Evolutionary conservation across 2,888 invertebrate genomes (phyloP).

Genomic region (Ophion slaviceki): DNA sequence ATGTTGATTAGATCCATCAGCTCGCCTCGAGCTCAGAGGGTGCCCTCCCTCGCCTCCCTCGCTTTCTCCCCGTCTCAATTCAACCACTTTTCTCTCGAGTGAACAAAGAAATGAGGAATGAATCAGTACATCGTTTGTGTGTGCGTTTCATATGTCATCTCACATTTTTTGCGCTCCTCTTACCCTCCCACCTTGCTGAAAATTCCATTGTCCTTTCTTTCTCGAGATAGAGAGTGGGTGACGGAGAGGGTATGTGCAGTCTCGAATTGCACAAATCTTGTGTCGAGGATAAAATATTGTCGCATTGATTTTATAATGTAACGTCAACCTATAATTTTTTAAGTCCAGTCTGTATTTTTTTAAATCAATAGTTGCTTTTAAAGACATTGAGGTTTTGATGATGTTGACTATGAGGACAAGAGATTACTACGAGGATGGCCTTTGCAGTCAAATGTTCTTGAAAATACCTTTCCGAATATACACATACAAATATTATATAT

Average conservation of each 20-base stretch:
- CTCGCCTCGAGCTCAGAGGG: conserved; percentile 43
- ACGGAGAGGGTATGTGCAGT: neutral
- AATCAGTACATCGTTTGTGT: conserved; percentile 51
- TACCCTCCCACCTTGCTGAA: no score
- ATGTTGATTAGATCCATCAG: conserved; percentile 84
- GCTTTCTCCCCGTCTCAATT: conserved; percentile 65
- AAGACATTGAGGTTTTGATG: no score
- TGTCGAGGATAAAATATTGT: no score
- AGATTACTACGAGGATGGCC: no score
- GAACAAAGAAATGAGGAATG: conserved; percentile 31
- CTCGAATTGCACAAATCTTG: conserved; percentile 16
- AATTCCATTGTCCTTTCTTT: neutral
- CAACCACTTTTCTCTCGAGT: conserved; percentile 38
- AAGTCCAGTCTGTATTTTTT: no score
- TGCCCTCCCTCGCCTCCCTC: conserved; percentile 54
- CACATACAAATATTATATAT: no score
- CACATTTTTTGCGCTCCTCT: neutral
- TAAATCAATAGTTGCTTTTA: no score
- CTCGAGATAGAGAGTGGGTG: no score
- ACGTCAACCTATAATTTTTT: neutral
- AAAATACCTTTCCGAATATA: no score
- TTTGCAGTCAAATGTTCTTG: no score
- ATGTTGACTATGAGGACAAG: neutral
- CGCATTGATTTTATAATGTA: neutral
- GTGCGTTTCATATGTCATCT: conserved; percentile 30